Base-by-base conservation (phyloP, 2,888 invertebrate genomes). In the Stenchaetothrips biformis region DNA sequence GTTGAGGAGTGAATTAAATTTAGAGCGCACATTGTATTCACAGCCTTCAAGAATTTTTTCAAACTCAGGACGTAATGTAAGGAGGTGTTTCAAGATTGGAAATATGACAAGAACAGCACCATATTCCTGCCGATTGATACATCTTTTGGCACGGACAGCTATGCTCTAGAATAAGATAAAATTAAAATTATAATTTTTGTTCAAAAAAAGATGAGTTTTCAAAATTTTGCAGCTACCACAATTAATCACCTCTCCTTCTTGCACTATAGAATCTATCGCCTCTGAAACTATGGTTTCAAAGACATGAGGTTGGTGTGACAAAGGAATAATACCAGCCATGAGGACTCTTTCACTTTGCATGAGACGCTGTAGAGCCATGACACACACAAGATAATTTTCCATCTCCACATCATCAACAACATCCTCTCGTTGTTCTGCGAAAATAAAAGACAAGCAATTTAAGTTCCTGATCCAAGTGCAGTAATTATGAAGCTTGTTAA, bases 291-390 rank as follows among this genome's bases (percentile, higher is more conserved):
- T 92, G 77, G 92, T 91, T 83, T 95, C 93, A 85, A 97, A 94
- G 9, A 97, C 93, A 83, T 93, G 91, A 49, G 94, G 92, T 85
- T 95, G 93, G 83, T 94, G 92, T 77, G 93, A 92, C 82, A 92
- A 88, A 11, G 96, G 95, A 85, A 98, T 92, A 11, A 98, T 93
- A 53, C 94, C 95, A 79, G 92, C 91, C 89, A 97, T 93, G 53
- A 94, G 87, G 79, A 92, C 90, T 83, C 94, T 92, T 87, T 98
- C 98, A 86, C 94, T 93, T 84, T 96, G 94, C 89, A 97, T 94
- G 25, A 98, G 88, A 81, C 94, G 92, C 82, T 94, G 93, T 81
- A 97, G 88, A 0, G 94, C 95, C 53, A 95, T 92, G 7, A 97
- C 92, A 84, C 95, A 90, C 77, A 94, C 91, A 82, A 97, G 88